Conservation (phyloP, 2,113 vertebrate genomes). For the Alectura lathami region DNA sequence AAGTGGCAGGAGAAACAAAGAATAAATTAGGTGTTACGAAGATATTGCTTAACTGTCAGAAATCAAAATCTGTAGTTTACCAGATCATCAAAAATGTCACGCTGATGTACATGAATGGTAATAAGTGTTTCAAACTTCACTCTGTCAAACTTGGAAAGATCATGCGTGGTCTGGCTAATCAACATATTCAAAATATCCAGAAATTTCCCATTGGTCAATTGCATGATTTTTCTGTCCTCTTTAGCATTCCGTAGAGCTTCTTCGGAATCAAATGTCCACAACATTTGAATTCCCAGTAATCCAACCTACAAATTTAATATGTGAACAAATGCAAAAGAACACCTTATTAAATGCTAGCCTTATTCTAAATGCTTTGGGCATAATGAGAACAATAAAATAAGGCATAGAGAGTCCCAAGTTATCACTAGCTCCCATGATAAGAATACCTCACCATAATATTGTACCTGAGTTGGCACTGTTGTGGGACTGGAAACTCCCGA, state of each 20-base stretch:
- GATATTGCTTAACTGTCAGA: neutral
- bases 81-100: slow-evolving; percentile 92
- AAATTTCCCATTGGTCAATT: slow-evolving; percentile 85
- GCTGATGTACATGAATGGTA: slow-evolving; percentile 93
- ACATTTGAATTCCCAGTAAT: slow-evolving; percentile 89
- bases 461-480: neutral
- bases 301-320: slow-evolving; percentile 79
- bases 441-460: neutral
- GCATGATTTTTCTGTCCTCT: slow-evolving; percentile 88
- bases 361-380: neutral
- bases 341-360: neutral
- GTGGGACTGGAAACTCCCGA: neutral
- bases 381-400: neutral
- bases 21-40: neutral
- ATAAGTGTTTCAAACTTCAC: slow-evolving; percentile 91
- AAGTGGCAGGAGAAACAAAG: neutral
- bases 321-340: neutral
- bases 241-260: slow-evolving; percentile 83
- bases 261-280: slow-evolving; percentile 90
- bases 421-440: neutral
- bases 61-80: slow-evolving; percentile 71
- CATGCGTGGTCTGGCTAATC: slow-evolving; percentile 86
- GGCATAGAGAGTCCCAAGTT: neutral
- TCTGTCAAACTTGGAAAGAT: slow-evolving; percentile 86
- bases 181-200: slow-evolving; percentile 87